These are phyloP conservation scores for Anastrepha obliqua DNA, from an alignment of 1,140 invertebrate species.

Conservation along the genomic window DNA sequence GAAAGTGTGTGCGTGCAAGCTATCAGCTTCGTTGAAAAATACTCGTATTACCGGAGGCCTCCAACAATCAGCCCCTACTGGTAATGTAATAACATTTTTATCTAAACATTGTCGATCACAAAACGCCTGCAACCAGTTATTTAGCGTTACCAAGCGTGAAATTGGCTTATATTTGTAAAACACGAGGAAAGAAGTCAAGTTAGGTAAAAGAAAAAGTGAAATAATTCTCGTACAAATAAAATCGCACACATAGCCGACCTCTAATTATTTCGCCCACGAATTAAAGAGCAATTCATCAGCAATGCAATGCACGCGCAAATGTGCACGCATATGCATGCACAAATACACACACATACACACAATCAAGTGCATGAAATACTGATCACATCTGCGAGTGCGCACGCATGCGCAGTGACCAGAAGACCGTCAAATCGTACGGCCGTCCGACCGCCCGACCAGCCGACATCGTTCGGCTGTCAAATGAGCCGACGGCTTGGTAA, in stretches of 20 bases:
- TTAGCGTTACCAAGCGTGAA: slow-evolving; percentile 27
- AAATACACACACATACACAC: background rate
- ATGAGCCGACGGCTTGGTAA: slow-evolving; percentile 8
- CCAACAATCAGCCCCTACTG: too few relatives aligned
- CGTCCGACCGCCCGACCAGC: background rate
- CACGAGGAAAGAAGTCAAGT: background rate
- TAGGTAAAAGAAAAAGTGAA: background rate
- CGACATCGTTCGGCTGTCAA: background rate
- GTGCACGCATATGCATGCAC: background rate
- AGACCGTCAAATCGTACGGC: too few relatives aligned
- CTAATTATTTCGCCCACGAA: slow-evolving; percentile 44
- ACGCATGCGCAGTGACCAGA: slow-evolving; percentile 31
- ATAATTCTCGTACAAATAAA: background rate
- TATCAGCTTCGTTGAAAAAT: too few relatives aligned
- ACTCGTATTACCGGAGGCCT: too few relatives aligned
- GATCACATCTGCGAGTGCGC: slow-evolving; percentile 9
- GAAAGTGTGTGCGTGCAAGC: too few relatives aligned
- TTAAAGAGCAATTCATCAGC: slow-evolving; percentile 48
- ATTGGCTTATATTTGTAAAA: slow-evolving; percentile 19
- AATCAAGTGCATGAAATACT: background rate
- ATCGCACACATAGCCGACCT: background rate
- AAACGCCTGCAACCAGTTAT: background rate
- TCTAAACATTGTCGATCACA: slow-evolving; percentile 9
- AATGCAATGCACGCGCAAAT: slow-evolving; percentile 41
- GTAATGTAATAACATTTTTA: background rate